These are phyloP conservation scores for Corythaeola cristata DNA, from an alignment of 2,113 vertebrate species.

Conservation along the genomic window DNA sequence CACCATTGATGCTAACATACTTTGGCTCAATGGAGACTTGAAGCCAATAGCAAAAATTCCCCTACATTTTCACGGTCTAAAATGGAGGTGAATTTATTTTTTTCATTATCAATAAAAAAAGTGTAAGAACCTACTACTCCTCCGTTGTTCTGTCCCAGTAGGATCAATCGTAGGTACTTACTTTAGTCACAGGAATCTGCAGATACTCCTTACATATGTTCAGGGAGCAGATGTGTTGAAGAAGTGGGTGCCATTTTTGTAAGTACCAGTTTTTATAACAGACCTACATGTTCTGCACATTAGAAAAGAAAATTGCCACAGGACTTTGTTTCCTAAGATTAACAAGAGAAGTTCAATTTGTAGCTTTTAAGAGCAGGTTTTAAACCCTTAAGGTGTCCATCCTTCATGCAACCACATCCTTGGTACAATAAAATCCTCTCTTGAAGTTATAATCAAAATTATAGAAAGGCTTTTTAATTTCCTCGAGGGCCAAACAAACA, in stretches of 20 bases:
- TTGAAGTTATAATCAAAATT: constrained; percentile 62
- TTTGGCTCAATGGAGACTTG: background rate
- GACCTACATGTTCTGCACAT: background rate
- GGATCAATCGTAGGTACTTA: background rate
- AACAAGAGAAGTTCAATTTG: constrained; percentile 21
- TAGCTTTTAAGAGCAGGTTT: constrained; percentile 49
- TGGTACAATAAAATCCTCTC: constrained; percentile 51
- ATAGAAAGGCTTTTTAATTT: constrained; percentile 58
- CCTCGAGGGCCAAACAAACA: constrained; percentile 65
- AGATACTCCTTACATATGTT: background rate
- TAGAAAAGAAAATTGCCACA: constrained; percentile 13
- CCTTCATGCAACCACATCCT: constrained; percentile 32
- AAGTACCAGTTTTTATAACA: background rate
- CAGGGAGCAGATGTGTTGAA: background rate
- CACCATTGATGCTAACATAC: background rate
- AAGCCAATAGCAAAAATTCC: background rate
- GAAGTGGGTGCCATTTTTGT: background rate
- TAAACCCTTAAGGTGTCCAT: constrained; percentile 51
- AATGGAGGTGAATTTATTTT: background rate
- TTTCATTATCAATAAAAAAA: too few species aligned
- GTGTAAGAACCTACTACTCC: background rate
- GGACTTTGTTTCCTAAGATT: constrained; percentile 12
- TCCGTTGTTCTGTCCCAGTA: background rate
- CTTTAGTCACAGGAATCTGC: background rate
- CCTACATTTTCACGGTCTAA: background rate